Evolutionary conservation across 2,113 vertebrate genomes (phyloP).

Genomic region (Heptranchias perlo): DNA sequence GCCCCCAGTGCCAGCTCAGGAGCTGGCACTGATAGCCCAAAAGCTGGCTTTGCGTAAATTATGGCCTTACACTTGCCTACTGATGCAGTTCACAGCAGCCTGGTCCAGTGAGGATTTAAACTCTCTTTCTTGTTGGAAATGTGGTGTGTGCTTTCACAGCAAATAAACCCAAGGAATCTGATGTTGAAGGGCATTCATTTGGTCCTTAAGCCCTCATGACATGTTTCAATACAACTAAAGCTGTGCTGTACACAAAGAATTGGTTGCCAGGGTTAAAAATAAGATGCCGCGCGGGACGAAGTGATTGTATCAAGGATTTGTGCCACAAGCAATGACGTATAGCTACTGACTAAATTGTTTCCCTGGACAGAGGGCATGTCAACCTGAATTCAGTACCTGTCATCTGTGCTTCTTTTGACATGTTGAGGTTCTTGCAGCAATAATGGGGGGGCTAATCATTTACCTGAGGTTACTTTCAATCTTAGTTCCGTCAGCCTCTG

Average conservation of each 20-base stretch:
- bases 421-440: neutral
- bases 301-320: neutral
- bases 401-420: slow-evolving; percentile 31
- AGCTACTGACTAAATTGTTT: slow-evolving; percentile 11
- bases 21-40: neutral
- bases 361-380: neutral
- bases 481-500: neutral
- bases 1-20: no score
- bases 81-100: neutral
- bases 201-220: neutral
- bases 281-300: neutral
- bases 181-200: slow-evolving; percentile 13
- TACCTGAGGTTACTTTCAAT: slow-evolving; percentile 25
- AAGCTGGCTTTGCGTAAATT: neutral
- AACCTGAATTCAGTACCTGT: neutral
- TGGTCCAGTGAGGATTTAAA: neutral
- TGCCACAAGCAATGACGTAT: neutral
- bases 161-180: neutral
- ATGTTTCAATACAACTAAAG: neutral
- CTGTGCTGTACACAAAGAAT: neutral
- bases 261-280: slow-evolving; percentile 8
- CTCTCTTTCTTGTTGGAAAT: neutral
- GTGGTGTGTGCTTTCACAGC: neutral
- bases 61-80: neutral
- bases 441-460: slow-evolving; percentile 27